phyloP scores from a whole-genome alignment of 1,140 invertebrate species.

The Megalonaias nervosa region DNA sequence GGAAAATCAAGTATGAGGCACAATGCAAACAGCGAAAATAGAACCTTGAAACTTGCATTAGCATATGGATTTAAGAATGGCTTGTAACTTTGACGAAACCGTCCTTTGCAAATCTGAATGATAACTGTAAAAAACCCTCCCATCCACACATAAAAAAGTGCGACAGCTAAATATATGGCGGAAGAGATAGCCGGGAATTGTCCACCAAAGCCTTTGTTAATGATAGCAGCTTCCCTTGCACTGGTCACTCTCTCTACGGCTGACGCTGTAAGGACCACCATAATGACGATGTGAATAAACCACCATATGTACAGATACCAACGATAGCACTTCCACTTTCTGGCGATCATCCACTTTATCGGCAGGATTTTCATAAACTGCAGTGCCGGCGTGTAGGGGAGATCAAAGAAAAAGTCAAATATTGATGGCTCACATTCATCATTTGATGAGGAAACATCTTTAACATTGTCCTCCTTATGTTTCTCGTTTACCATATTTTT shows the following conservation, averaged over 20 bases:
- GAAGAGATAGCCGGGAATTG: too few species aligned
- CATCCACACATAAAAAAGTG: conserved; percentile 11
- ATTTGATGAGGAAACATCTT: too few species aligned
- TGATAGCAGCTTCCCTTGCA: neutral
- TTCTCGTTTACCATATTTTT: neutral
- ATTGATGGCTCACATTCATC: conserved; percentile 20
- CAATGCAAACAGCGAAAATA: conserved; percentile 44
- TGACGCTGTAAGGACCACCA: conserved; percentile 34
- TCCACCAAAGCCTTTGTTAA: too few species aligned
- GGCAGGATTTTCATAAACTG: conserved; percentile 35
- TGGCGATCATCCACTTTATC: conserved; percentile 31
- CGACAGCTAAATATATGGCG: too few species aligned
- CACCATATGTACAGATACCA: conserved; percentile 29
- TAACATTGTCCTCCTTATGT: neutral
- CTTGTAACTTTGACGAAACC: conserved; percentile 1
- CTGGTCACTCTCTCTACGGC: conserved; percentile 16
- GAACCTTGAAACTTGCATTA: conserved; percentile 30
- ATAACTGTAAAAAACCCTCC: conserved; percentile 25
- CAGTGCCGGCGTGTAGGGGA: conserved; percentile 27
- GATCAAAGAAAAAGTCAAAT: conserved; percentile 39
- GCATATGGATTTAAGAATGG: conserved; percentile 20
- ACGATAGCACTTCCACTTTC: conserved; percentile 42
- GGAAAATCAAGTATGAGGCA: conserved; percentile 43
- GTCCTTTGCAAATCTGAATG: conserved; percentile 5
- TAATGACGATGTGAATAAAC: conserved; percentile 36